phyloP scores from a whole-genome alignment of 2,888 invertebrate genomes.

The Meghimatium bilineatum region DNA sequence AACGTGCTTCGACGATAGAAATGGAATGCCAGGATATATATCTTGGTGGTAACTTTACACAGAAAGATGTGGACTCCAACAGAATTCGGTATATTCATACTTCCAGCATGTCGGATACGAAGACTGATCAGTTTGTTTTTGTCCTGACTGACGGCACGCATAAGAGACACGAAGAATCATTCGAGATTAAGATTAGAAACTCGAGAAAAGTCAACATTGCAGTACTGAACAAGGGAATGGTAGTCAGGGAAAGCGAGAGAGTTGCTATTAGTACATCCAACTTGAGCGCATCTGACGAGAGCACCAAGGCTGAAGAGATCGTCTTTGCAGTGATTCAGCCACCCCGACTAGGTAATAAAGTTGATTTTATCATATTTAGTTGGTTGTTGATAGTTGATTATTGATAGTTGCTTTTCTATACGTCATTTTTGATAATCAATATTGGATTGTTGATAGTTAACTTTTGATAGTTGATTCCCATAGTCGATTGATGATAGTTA shows the following conservation, averaged over 20 bases:
- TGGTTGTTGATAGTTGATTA: too few relatives aligned
- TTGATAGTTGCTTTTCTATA: too few relatives aligned
- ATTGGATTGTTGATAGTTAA: too few relatives aligned
- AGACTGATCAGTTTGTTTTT: conserved; percentile 73
- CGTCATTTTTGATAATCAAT: too few relatives aligned
- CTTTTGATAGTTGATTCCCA: too few relatives aligned
- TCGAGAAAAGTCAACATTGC: conserved; percentile 68
- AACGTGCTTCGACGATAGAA: conserved; percentile 57
- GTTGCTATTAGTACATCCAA: conserved; percentile 67
- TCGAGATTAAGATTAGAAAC: conserved; percentile 70
- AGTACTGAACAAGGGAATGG: conserved; percentile 68
- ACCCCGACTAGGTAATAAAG: conserved; percentile 35
- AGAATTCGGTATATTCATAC: conserved; percentile 73
- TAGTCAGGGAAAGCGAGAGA: conserved; percentile 69
- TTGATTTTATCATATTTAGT: too few relatives aligned
- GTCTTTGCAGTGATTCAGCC: conserved; percentile 52
- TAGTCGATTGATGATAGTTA: too few relatives aligned
- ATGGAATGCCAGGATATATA: conserved; percentile 63
- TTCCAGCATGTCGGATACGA: conserved; percentile 62
- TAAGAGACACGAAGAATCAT: conserved; percentile 66
- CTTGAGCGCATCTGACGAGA: conserved; percentile 73
- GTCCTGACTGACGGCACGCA: conserved; percentile 73
- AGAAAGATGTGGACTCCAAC: conserved; percentile 71
- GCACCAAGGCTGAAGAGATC: conserved; percentile 59
- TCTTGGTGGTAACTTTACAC: conserved; percentile 73